Conservation (phyloP, 2,888 invertebrate species). For the Diachrysia chrysitis region DNA sequence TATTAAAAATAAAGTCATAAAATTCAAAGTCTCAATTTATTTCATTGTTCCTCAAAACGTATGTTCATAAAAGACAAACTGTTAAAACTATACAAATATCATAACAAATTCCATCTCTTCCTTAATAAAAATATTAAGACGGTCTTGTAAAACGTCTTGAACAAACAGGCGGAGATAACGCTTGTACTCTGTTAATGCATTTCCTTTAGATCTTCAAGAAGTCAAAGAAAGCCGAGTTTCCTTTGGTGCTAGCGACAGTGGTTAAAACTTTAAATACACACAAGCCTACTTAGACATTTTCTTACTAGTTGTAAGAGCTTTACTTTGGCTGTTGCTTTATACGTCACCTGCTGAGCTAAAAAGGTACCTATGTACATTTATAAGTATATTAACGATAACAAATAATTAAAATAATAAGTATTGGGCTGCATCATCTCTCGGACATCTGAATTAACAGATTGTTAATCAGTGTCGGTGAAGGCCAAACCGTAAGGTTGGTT, state of each 20-base stretch:
- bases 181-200: neutral
- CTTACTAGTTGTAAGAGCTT: neutral
- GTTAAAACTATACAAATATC: neutral
- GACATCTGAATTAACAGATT: too few species aligned
- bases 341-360: neutral
- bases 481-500: too few species aligned
- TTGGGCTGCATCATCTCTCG: too few species aligned
- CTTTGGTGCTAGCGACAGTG: neutral
- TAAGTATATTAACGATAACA: too few species aligned
- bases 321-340: neutral
- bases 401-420: too few species aligned
- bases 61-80: too few species aligned
- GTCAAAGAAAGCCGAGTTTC: constrained; percentile 1
- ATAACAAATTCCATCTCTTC: neutral
- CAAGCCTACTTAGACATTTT: constrained; percentile 11
- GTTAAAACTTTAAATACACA: constrained; percentile 23
- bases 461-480: too few species aligned
- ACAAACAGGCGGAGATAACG: neutral
- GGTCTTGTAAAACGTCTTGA: neutral
- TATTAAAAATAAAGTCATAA: too few species aligned
- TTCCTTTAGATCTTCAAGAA: constrained; percentile 1
- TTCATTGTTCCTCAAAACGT: too few species aligned
- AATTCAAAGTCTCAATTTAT: too few species aligned
- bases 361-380: neutral
- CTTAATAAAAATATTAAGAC: constrained; percentile 1